Evolutionary conservation across 1,140 invertebrate species (phyloP), one percentile per base, ranked within the genome.

Genomic region (Ruditapes philippinarum): DNA sequence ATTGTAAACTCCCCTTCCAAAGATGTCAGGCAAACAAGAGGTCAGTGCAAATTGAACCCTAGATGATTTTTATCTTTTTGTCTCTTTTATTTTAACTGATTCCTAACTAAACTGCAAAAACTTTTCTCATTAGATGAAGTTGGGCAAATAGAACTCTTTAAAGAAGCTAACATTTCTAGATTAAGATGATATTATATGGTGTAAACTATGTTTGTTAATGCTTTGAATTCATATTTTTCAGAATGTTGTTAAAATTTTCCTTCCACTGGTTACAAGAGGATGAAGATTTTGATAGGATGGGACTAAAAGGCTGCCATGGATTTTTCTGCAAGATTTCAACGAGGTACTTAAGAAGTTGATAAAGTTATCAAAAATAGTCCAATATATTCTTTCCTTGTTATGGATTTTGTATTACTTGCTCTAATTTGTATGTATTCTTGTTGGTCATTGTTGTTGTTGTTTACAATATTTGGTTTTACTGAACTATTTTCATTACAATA

Each of bases 191-290:
- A 28, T 19, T 38, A 36, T 22, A 38, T 7, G 25, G 57, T 28
- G 7, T 62, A 62, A n/a, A 28, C 25, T 12, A 25, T 45, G 12
- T 40, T 31, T 51, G 49, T 78, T 78, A 33, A 78, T 51, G 45
- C 74, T 17, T n/a, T 31, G n/a, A 17, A 7, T 78, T 78, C 42
- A 54, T 78, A 19, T 78, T 78, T 78, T 78, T 78, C 74, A 78
- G 74, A 54, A 14, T 78, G 74, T 78, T 78, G 74, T 36, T 33
- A 31, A 49, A 31, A 62, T 0, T 57, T 14, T 11, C 7, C 25
- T 45, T 5, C 42, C 42, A 45, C 42, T 45, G 14, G 42, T 45
- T 45, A n/a, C n/a, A n/a, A n/a, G n/a, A n/a, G n/a, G n/a, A n/a
- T 45, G 42, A 45, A 45, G 42, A 7, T 5, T 45, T 45, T 45